Conservation (phyloP, 2,797 vertebrate species). For the Semotilus atromaculatus region DNA sequence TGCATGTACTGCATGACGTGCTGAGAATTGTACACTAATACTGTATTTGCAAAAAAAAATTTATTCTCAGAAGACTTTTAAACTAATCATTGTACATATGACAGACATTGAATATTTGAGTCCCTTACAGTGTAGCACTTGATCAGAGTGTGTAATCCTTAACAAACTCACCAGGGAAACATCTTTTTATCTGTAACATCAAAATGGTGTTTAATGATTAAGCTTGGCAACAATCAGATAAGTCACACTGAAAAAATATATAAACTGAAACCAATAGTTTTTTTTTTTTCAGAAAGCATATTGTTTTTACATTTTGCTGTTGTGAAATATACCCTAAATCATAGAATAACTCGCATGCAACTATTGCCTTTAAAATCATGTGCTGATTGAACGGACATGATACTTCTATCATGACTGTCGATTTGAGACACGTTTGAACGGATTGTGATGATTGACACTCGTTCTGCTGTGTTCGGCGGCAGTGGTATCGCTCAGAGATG, state of each 20-base stretch:
- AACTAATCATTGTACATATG: too few relatives aligned
- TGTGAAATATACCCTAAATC: neutral
- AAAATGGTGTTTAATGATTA: too few relatives aligned
- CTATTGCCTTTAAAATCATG: slow-evolving; percentile 2
- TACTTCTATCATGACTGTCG: neutral
- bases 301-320: neutral
- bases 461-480: neutral
- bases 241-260: too few relatives aligned
- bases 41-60: too few relatives aligned
- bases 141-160: too few relatives aligned
- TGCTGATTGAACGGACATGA: neutral
- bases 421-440: slow-evolving; percentile 7
- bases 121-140: neutral
- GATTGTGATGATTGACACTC: slow-evolving; percentile 47
- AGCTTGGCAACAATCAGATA: too few relatives aligned
- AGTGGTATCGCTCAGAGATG: slow-evolving; percentile 19
- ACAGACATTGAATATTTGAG: neutral
- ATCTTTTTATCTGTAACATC: neutral
- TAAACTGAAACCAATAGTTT: neutral
- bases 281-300: neutral
- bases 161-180: neutral
- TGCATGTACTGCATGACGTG: too few relatives aligned
- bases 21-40: too few relatives aligned
- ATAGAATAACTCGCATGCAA: neutral
- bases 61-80: too few relatives aligned